A percentile compares a stretch with the other conserved stretches of the same genome.
Evolutionary conservation across 2,888 invertebrate species (phyloP).

Genomic region (Muschampia plurimacula): DNA sequence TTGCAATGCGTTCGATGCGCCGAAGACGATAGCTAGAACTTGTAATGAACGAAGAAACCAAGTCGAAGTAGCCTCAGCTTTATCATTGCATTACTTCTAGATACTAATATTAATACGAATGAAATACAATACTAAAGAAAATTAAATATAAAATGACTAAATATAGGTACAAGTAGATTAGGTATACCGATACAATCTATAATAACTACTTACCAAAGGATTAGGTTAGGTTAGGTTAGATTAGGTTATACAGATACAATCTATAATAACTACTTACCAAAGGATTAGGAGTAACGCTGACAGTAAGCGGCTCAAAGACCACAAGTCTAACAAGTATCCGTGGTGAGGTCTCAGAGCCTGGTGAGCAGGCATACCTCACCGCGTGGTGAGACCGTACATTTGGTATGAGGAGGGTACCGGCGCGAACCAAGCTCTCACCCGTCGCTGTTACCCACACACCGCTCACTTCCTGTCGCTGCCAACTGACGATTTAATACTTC

Average conservation of each 20-base stretch:
- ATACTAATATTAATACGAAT: no score
- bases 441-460: conserved; percentile 69
- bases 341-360: conserved; percentile 88
- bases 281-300: conserved; percentile 87
- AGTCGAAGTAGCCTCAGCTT: no score
- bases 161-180: no score
- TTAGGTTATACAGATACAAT: no score
- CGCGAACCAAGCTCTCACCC: conserved; percentile 68
- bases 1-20: no score
- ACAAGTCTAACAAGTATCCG: conserved; percentile 87
- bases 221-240: conserved; percentile 68
- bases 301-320: conserved; percentile 88
- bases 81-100: no score
- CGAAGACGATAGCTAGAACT: no score
- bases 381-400: conserved; percentile 87
- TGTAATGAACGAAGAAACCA: no score
- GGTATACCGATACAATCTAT: not conserved
- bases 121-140: no score
- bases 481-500: conserved; percentile 58
- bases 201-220: conserved; percentile 82
- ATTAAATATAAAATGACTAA: no score
- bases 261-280: conserved; percentile 76
- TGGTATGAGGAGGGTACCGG: conserved; percentile 77
- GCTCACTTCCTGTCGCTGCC: conserved; percentile 76
- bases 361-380: conserved; percentile 90